Evolutionary conservation across 2,797 vertebrate species (phyloP).

Genomic region (Parauchenoglanis ngamensis): DNA sequence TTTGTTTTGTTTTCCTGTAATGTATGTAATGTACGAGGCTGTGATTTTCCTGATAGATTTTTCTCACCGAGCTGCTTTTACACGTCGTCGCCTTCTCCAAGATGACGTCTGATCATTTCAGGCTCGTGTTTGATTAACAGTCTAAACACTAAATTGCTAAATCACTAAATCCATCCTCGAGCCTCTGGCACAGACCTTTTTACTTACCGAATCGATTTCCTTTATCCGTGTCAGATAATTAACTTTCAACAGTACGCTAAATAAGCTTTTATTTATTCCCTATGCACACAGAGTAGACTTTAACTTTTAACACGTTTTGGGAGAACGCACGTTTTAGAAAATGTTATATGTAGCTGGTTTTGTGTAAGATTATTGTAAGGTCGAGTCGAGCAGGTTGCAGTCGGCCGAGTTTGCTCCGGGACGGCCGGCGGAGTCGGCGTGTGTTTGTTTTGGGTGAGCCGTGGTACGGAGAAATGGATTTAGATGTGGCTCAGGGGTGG

Average conservation of each 20-base stretch:
- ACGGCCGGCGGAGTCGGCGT: background rate
- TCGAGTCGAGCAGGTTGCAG: slow-evolving; percentile 32
- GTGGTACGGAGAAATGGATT: background rate
- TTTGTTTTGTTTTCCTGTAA: background rate
- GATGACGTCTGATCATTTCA: background rate
- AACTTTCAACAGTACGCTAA: slow-evolving; percentile 43
- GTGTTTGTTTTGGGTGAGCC: background rate
- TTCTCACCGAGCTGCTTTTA: too few species aligned
- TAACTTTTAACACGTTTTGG: background rate
- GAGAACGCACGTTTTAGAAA: slow-evolving; percentile 61
- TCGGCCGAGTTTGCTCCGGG: background rate
- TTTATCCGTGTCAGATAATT: background rate
- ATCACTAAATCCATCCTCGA: slow-evolving; percentile 8
- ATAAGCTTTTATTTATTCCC: slow-evolving; percentile 68
- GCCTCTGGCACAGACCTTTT: background rate
- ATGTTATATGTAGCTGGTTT: background rate
- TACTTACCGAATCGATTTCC: background rate
- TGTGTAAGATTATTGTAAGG: background rate
- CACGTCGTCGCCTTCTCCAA: background rate
- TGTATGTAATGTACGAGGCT: background rate
- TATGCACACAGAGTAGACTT: background rate
- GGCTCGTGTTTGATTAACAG: background rate
- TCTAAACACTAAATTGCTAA: background rate
- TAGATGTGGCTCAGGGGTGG: background rate
- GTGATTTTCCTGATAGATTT: background rate